Evolutionary conservation across 1,140 invertebrate species (phyloP).

Genomic region (Hirudo medicinalis): DNA sequence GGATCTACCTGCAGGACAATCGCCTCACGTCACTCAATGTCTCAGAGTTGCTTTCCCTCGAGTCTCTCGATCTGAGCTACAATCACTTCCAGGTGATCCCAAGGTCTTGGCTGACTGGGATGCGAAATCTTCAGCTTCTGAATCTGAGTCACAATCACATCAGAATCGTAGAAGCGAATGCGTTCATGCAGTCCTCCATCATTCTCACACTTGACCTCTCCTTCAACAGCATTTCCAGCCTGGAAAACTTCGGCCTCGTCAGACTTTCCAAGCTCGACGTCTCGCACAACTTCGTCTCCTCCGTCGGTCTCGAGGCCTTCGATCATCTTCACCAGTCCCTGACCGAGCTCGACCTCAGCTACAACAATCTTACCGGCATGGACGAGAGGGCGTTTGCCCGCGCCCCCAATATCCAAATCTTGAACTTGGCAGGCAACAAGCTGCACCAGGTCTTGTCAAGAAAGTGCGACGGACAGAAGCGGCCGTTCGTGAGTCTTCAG

Average conservation of each 20-base stretch:
- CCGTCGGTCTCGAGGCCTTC: conserved; percentile 4
- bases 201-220: conserved; percentile 21
- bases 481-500: conserved; percentile 16
- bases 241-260: conserved; percentile 14
- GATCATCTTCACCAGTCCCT: conserved; percentile 12
- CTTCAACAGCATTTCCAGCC: conserved; percentile 10
- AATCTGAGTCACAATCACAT: conserved; percentile 22
- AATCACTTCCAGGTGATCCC: conserved; percentile 18
- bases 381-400: conserved; percentile 1
- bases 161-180: conserved; percentile 11
- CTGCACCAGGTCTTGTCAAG: neutral
- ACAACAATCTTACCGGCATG: conserved; percentile 18
- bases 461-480: neutral
- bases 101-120: conserved; percentile 10
- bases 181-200: conserved; percentile 17
- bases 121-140: conserved; percentile 13
- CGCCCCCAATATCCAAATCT: conserved; percentile 5
- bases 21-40: conserved; percentile 12
- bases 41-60: neutral
- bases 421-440: conserved; percentile 21
- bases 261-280: conserved; percentile 14
- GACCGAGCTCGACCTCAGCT: conserved; percentile 18
- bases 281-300: conserved; percentile 16
- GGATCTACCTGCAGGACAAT: conserved; percentile 18
- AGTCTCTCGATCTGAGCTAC: conserved; percentile 21